Evolutionary conservation across 2,113 vertebrate genomes (phyloP), one percentile per base, ranked within the genome.

Genomic region (Hippopotamus amphibius): DNA sequence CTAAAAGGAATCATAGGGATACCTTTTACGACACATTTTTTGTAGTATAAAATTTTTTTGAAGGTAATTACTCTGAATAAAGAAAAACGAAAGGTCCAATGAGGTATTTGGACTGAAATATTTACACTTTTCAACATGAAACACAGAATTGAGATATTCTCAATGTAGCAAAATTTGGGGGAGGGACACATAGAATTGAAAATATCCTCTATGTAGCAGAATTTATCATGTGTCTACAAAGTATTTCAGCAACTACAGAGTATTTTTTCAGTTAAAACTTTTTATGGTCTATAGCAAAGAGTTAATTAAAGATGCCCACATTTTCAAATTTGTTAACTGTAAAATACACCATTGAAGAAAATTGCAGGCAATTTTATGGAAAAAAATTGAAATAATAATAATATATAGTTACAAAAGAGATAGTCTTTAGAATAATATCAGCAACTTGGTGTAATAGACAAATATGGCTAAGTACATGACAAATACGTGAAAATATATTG

Each of bases 31-130:
- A 55, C 22, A 94, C 5, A 33, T 72, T 87, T 87, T 71, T 72
- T 82, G 8, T 76, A 28, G n/a, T 50, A 21, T 21, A 61, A n/a
- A 94, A 90, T 50, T 77, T 96, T 83, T 84, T 84, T 80, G 37
- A 80, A 72, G 1, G 3, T 50, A 84, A 16, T 72, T 84, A 57
- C 37, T 63, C 17, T 92, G 16, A 88, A 28, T 92, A 21, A 33
- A 76, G 33, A 10, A 74, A 90, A 87, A 59, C 81, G 48, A 80
- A 7, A 85, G 16, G 0, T n/a, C 13, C 26, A 46, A 0, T 59
- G 63, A 83, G 55, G 12, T 41, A 72, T 93, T 90, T 85, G 28
- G 14, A 77, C 14, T 65, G 43, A 88, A 71, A 77, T 22, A 37
- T 61, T 90, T 90, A 53, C 1, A 50, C 46, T 57, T 90, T 79